These are phyloP conservation scores for Muscina levida DNA, from an alignment of 2,888 invertebrate species.

Conservation along the genomic window DNA sequence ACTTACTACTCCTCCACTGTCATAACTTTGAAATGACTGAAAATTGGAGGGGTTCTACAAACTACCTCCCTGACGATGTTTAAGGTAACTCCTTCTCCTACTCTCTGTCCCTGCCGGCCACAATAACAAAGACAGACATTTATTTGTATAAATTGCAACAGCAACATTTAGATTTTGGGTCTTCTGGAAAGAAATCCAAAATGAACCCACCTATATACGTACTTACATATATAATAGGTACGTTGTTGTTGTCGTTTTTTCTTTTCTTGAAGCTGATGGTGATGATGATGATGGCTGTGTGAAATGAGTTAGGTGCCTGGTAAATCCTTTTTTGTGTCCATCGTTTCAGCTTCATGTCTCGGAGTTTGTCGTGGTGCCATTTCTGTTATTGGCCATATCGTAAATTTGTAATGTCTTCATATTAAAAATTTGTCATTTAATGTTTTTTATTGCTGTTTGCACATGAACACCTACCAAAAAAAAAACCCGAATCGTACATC, in stretches of 20 bases:
- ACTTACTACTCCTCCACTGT: slow-evolving; percentile 29
- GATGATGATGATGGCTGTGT: not conserved
- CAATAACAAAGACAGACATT: not conserved
- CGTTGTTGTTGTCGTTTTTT: not conserved
- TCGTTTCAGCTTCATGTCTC: not conserved
- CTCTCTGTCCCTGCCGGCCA: too few species aligned
- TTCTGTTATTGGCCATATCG: slow-evolving; percentile 62
- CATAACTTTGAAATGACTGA: slow-evolving; percentile 25
- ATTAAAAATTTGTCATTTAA: slow-evolving; percentile 73
- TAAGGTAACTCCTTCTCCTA: not conserved
- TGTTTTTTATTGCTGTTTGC: slow-evolving; percentile 60
- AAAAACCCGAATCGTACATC: not conserved
- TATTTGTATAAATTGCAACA: too few species aligned
- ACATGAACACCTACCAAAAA: slow-evolving; percentile 56
- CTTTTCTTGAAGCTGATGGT: not conserved
- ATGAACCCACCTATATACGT: not conserved
- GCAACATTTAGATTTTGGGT: too few species aligned
- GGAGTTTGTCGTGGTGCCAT: not conserved
- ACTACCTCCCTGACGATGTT: not conserved
- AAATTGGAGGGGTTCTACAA: not conserved
- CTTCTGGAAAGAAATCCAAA: not conserved
- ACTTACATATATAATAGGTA: too few species aligned
- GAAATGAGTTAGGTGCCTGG: slow-evolving; percentile 10
- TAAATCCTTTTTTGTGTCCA: slow-evolving; percentile 26
- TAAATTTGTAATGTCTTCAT: slow-evolving; percentile 74